A percentile compares a stretch with the other conserved stretches of the same genome.
Evolutionary conservation across 2,113 vertebrate genomes (phyloP).

Genomic region (Neolamprologus kungweensis): DNA sequence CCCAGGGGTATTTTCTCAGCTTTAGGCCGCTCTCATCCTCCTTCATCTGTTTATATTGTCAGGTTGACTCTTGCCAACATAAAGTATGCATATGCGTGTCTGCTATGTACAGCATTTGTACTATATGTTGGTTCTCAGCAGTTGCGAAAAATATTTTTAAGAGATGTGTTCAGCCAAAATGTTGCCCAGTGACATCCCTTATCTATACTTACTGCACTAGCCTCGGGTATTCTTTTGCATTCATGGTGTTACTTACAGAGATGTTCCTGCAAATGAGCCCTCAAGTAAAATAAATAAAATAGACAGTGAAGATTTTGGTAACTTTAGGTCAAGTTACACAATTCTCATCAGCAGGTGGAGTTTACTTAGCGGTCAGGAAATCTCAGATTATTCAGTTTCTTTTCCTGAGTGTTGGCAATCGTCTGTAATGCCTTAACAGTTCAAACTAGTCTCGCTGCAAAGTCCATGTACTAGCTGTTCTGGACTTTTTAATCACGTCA

Average conservation of each 20-base stretch:
- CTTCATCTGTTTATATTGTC: constrained; percentile 30
- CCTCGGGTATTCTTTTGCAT: neutral
- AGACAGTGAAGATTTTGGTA: neutral
- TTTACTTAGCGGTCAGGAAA: neutral
- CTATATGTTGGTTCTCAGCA: neutral
- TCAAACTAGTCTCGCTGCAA: neutral
- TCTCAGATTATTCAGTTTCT: neutral
- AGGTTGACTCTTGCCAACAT: neutral
- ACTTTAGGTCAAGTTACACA: neutral
- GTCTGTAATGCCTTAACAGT: neutral
- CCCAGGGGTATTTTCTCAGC: constrained; percentile 48
- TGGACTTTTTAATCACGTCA: neutral
- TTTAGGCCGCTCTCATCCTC: constrained; percentile 34
- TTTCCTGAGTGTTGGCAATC: neutral
- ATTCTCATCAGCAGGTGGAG: neutral
- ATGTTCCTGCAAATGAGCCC: neutral
- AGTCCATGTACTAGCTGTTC: neutral
- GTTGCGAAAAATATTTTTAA: neutral
- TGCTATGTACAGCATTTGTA: neutral
- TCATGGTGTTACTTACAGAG: neutral
- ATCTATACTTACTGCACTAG: neutral
- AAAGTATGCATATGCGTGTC: neutral
- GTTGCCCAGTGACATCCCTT: neutral
- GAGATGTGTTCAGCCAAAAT: neutral
- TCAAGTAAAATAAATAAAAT: neutral